phyloP scores from a whole-genome alignment of 2,113 vertebrate genomes.

The Myiagra hebetior region DNA sequence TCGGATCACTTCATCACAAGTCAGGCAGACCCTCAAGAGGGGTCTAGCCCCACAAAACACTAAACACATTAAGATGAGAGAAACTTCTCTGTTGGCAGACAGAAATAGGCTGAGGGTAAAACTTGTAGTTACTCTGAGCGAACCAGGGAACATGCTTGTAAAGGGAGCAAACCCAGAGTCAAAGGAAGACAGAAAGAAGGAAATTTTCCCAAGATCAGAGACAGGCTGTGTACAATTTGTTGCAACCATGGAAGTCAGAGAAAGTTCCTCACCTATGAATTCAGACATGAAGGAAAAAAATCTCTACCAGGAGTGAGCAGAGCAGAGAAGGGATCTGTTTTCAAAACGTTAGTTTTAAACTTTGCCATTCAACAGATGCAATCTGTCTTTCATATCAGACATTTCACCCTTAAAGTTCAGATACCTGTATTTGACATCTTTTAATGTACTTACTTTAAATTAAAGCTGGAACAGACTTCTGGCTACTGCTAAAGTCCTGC shows the following conservation, averaged over 20 bases:
- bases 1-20: background rate
- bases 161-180: background rate
- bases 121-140: background rate
- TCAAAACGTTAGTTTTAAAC: background rate
- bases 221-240: background rate
- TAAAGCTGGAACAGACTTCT: background rate
- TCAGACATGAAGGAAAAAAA: background rate
- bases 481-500: background rate
- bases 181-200: background rate
- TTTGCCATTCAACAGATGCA: background rate
- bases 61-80: background rate
- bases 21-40: background rate
- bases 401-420: background rate
- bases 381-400: background rate
- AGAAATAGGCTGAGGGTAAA: background rate
- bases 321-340: background rate
- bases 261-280: background rate
- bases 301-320: background rate
- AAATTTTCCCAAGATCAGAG: background rate
- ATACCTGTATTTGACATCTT: background rate
- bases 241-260: background rate
- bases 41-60: background rate
- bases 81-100: background rate
- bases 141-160: background rate
- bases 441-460: background rate